These are phyloP conservation scores for Mycalesis mineus DNA, from an alignment of 2,888 invertebrate species.

Conservation along the genomic window DNA sequence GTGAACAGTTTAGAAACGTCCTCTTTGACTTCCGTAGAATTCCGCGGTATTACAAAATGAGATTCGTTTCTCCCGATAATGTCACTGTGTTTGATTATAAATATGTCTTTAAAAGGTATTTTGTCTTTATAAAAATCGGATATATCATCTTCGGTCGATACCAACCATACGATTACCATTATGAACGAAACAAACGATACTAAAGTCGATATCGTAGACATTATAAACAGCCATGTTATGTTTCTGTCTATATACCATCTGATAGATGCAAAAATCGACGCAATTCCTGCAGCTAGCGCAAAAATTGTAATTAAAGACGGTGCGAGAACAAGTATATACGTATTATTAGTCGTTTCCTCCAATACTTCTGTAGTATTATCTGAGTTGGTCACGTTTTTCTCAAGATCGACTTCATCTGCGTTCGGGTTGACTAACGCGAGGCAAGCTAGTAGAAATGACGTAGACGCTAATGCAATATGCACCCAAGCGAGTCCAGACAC, in stretches of 20 bases:
- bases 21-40: constrained; percentile 38
- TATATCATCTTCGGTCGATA: constrained; percentile 56
- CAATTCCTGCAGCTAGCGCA: constrained; percentile 69
- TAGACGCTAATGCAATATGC: constrained; percentile 79
- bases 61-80: constrained; percentile 57
- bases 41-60: constrained; percentile 56
- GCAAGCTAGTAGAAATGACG: constrained; percentile 77
- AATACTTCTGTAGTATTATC: constrained; percentile 30
- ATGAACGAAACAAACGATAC: constrained; percentile 66
- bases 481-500: constrained; percentile 81
- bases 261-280: constrained; percentile 80
- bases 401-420: constrained; percentile 26
- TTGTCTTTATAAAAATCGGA: constrained; percentile 64
- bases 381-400: constrained; percentile 22
- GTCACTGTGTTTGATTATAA: constrained; percentile 58
- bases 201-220: constrained; percentile 73
- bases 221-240: constrained; percentile 79
- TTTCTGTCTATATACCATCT: constrained; percentile 83
- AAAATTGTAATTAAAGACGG: constrained; percentile 73
- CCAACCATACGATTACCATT: constrained; percentile 63
- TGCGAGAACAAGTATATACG: constrained; percentile 63
- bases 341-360: constrained; percentile 31
- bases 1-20: constrained; percentile 54
- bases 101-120: constrained; percentile 56
- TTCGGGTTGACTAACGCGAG: constrained; percentile 67